phyloP scores from a whole-genome alignment of 1,140 invertebrate genomes.

The Megalonaias nervosa region DNA sequence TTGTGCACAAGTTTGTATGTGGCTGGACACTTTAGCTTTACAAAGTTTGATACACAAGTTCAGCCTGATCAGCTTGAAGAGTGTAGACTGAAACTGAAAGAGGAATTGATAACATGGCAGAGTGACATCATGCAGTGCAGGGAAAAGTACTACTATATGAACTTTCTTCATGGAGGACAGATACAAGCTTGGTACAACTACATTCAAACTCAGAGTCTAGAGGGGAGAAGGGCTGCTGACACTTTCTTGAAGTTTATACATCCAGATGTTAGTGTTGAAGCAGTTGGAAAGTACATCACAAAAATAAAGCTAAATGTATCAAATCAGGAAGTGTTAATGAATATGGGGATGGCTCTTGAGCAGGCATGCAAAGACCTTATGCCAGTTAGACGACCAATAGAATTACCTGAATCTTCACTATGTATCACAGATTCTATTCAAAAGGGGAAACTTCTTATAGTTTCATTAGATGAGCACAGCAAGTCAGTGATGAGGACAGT shows the following conservation, averaged over 20 bases:
- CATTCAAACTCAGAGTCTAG: constrained; percentile 8
- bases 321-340: too few relatives aligned
- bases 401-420: background rate
- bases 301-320: too few relatives aligned
- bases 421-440: constrained; percentile 18
- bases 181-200: constrained; percentile 12
- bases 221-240: background rate
- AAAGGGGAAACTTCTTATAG: constrained; percentile 14
- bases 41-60: constrained; percentile 2
- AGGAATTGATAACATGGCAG: background rate
- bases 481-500: constrained; percentile 37
- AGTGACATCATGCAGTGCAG: background rate
- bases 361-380: too few relatives aligned
- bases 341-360: too few relatives aligned
- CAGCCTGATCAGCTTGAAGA: background rate
- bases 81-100: background rate
- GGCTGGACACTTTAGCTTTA: constrained; percentile 28
- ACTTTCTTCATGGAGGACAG: constrained; percentile 18
- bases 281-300: too few relatives aligned
- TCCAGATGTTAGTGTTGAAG: constrained; percentile 2
- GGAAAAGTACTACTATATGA: constrained; percentile 23
- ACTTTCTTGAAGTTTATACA: constrained; percentile 17
- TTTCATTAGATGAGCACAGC: constrained; percentile 24
- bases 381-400: too few relatives aligned
- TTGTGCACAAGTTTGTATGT: constrained; percentile 5